These are phyloP conservation scores for Rhabdornis inornatus DNA, from an alignment of 2,113 vertebrate species.

Conservation along the genomic window DNA sequence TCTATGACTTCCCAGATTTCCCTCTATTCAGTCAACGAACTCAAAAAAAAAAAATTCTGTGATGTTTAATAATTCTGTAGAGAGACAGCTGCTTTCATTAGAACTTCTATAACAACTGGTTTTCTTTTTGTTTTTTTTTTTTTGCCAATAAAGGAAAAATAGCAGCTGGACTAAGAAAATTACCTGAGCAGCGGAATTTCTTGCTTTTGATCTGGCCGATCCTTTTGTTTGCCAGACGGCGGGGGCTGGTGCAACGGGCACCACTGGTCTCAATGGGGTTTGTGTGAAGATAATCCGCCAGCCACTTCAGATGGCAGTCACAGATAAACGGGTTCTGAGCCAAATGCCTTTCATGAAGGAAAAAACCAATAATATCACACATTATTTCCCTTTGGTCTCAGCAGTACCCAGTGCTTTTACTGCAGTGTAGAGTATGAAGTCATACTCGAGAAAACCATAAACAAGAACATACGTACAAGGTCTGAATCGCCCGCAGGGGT, in stretches of 20 bases:
- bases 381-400: slow-evolving; percentile 38
- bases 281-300: slow-evolving; percentile 98
- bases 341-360: slow-evolving; percentile 85
- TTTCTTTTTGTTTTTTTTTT: not conserved
- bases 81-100: slow-evolving; percentile 46
- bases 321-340: slow-evolving; percentile 99
- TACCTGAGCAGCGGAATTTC: slow-evolving; percentile 99
- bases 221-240: slow-evolving; percentile 97
- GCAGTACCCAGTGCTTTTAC: not conserved
- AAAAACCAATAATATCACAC: slow-evolving; percentile 40
- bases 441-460: not conserved
- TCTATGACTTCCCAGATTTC: not conserved
- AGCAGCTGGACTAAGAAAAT: slow-evolving; percentile 57
- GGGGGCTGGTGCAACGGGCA: slow-evolving; percentile 96
- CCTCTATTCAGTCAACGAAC: not conserved
- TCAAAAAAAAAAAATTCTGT: slow-evolving; percentile 21
- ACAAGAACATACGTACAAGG: slow-evolving; percentile 83
- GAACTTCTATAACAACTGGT: not conserved
- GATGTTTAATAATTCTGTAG: slow-evolving; percentile 4
- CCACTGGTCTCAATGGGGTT: slow-evolving; percentile 99
- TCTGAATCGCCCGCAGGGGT: slow-evolving; percentile 92
- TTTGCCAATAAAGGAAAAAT: slow-evolving; percentile 37
- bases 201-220: slow-evolving; percentile 99
- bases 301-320: slow-evolving; percentile 99
- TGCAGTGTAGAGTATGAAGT: not conserved